Evolutionary conservation across 2,888 invertebrate species (phyloP).

Genomic region (Cerastis rubricosa): DNA sequence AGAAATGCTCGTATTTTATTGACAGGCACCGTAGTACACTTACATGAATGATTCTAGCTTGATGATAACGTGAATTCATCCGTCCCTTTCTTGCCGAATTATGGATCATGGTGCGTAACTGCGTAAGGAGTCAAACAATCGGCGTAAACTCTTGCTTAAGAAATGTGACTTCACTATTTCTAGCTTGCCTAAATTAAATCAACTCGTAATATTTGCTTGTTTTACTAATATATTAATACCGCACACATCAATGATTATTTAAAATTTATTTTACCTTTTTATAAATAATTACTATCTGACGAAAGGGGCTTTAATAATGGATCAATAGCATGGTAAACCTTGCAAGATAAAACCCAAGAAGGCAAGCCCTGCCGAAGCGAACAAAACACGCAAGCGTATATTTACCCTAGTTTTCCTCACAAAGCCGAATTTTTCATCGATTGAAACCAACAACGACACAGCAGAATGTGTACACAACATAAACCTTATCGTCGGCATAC

Average conservation of each 20-base stretch:
- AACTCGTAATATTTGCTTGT: neutral
- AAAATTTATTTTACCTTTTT: neutral
- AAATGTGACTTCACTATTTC: neutral
- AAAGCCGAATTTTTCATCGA: constrained; percentile 49
- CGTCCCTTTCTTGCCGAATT: constrained; percentile 30
- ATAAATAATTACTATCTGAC: neutral
- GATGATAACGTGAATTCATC: constrained; percentile 1
- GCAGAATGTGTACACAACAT: constrained; percentile 13
- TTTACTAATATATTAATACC: neutral
- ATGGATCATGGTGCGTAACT: constrained; percentile 17
- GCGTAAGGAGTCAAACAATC: neutral
- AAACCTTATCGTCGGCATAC: neutral
- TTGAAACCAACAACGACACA: constrained; percentile 36
- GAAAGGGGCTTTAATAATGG: neutral
- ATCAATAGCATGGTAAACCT: constrained; percentile 30
- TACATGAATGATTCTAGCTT: constrained; percentile 12
- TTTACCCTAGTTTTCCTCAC: constrained; percentile 29
- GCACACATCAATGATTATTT: neutral
- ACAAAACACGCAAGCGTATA: constrained; percentile 47
- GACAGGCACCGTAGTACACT: constrained; percentile 1
- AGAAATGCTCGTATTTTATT: neutral
- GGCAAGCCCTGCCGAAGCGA: constrained; percentile 3
- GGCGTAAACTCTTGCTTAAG: neutral
- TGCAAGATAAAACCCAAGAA: constrained; percentile 12
- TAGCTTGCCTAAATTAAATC: neutral